A percentile compares a stretch with the other conserved stretches of the same genome.
Conservation (phyloP, 2,797 vertebrate species). For the Chromobotia macracanthus region DNA sequence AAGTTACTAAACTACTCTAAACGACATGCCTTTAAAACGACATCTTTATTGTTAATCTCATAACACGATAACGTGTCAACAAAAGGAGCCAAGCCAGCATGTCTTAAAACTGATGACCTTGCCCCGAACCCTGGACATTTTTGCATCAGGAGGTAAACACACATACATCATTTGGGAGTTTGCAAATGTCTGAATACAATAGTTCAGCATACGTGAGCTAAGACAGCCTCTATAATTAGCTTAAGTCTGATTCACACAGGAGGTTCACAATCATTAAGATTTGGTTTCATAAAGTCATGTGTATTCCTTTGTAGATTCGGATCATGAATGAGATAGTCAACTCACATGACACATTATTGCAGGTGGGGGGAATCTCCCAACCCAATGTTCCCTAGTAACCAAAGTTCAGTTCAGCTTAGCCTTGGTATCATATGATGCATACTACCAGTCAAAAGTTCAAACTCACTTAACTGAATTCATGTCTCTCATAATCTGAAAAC, state of each 20-base stretch:
- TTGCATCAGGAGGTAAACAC: neutral
- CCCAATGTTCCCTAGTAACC: neutral
- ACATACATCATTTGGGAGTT: conserved; percentile 17
- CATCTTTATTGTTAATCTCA: neutral
- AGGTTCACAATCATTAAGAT: neutral
- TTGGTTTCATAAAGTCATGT: neutral
- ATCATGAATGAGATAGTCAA: neutral
- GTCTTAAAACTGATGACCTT: neutral
- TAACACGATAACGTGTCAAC: neutral
- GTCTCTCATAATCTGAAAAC: neutral
- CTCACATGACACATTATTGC: conserved; percentile 7
- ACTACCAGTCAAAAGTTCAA: neutral
- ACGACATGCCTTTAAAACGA: too few species aligned
- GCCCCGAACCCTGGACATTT: neutral
- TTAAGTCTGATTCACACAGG: neutral
- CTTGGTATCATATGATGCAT: neutral
- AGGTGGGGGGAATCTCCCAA: neutral
- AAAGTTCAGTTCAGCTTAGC: neutral
- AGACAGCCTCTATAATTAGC: neutral
- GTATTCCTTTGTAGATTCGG: neutral
- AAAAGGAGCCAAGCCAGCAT: neutral
- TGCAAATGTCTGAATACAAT: conserved; percentile 9
- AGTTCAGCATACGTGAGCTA: neutral
- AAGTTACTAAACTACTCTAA: too few species aligned
- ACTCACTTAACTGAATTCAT: neutral